Evolutionary conservation across 2,113 vertebrate genomes (phyloP).

Genomic region (Dryoscopus gambensis): DNA sequence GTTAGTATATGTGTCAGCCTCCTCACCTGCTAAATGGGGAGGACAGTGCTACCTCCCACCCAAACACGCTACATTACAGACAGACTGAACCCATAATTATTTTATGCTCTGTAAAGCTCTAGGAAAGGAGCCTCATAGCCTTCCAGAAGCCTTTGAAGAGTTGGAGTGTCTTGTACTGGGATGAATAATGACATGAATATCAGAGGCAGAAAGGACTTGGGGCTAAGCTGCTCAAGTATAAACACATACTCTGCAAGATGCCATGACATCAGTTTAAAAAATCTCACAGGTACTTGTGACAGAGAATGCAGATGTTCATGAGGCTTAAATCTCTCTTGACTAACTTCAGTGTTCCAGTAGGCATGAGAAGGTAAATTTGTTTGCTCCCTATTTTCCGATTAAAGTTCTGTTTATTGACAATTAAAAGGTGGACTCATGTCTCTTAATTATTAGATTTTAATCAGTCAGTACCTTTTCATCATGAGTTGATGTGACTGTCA

Average conservation of each 20-base stretch:
- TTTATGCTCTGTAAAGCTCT: neutral
- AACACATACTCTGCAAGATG: neutral
- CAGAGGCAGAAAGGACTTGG: neutral
- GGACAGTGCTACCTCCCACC: constrained; percentile 31
- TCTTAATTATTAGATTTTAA: neutral
- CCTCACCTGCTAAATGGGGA: constrained; percentile 40
- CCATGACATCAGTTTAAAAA: neutral
- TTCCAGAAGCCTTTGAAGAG: neutral
- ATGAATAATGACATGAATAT: neutral
- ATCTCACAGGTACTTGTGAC: neutral
- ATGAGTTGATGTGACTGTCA: neutral
- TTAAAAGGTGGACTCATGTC: neutral
- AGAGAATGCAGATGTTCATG: neutral
- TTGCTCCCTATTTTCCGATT: neutral
- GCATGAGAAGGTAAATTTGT: neutral
- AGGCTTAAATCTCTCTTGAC: neutral
- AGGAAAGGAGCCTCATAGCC: neutral
- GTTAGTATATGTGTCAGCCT: constrained; percentile 34
- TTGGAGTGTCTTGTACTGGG: neutral
- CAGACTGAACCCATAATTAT: neutral
- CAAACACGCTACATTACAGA: neutral
- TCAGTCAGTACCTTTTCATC: neutral
- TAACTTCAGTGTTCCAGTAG: neutral
- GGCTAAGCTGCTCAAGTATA: neutral
- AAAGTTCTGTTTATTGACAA: neutral